phyloP scores from a whole-genome alignment of 2,797 vertebrate species.

The Centroberyx gerrardi region DNA sequence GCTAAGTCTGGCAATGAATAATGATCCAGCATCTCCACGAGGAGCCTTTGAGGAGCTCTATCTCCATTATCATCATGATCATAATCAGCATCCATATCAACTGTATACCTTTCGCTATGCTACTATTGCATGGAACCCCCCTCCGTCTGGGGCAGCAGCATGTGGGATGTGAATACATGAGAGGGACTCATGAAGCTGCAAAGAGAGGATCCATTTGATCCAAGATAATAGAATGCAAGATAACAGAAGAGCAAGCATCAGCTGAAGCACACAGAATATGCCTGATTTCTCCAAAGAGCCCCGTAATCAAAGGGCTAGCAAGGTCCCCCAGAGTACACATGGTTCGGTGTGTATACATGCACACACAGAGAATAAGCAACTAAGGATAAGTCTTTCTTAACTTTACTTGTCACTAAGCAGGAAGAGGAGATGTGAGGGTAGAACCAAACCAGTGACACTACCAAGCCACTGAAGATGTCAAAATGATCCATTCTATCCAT shows the following conservation, averaged over 20 bases:
- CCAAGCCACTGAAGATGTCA: background rate
- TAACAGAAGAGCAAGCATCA: slow-evolving; percentile 64
- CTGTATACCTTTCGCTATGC: slow-evolving; percentile 50
- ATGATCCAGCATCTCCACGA: slow-evolving; percentile 34
- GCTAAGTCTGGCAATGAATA: slow-evolving; percentile 50
- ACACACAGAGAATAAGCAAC: background rate
- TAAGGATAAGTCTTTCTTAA: slow-evolving; percentile 9
- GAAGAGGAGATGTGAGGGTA: background rate
- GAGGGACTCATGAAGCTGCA: slow-evolving; percentile 25
- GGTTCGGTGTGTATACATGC: background rate
- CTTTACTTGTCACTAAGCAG: slow-evolving; percentile 11
- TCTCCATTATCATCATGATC: slow-evolving; percentile 63
- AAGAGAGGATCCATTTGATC: slow-evolving; percentile 58
- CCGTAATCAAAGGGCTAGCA: slow-evolving; percentile 39
- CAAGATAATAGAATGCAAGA: slow-evolving; percentile 43
- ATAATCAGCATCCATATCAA: slow-evolving; percentile 58
- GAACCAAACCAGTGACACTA: background rate
- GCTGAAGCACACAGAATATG: slow-evolving; percentile 56
- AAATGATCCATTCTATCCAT: slow-evolving; percentile 15
- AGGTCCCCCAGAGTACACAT: slow-evolving; percentile 5
- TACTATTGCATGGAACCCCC: slow-evolving; percentile 46
- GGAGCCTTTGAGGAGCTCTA: slow-evolving; percentile 51
- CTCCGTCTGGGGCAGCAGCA: slow-evolving; percentile 25
- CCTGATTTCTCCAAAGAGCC: slow-evolving; percentile 55
- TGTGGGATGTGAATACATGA: slow-evolving; percentile 43